Base-by-base conservation (phyloP, 2,797 vertebrate genomes). In the Brachymystax lenok region DNA sequence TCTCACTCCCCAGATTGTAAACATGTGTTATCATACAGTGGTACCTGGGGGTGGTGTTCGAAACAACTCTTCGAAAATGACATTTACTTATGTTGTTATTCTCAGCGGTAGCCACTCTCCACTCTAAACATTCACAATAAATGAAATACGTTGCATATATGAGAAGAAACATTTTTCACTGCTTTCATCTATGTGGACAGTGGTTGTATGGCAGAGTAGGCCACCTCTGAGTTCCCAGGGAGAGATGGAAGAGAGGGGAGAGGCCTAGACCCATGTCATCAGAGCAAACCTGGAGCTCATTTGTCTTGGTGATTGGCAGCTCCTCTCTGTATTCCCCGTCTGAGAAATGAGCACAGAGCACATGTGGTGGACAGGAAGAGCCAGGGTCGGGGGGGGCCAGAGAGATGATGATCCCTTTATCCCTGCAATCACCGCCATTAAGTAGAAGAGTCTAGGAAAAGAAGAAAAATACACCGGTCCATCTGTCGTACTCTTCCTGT, bases 291-390 rank as follows among this genome's bases (percentile, higher is more conserved):
- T 30, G 54, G 74, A 27, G 59, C 70, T 76, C 59, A 70, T 83
- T 74, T 46, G 69, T 68, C 75, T 33, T 27, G n/a, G 14, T 78
- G 83, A 88, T 30, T 83, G 82, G 79, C 82, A 81, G 71, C 74
- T 81, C 77, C 69, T 83, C 74, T 76, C 78, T 56, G 51, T 82
- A 21, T 52, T 52, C 30, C 30, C 1, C 61, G 14, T 76, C 77
- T 64, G 77, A 35, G 51, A 12, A 12, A 12, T 66, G 56, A n/a
- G 28, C 33, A 33, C 66, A 64, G 81, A 61, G 10, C 85, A 90
- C 87, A 91, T 91, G 86, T 89, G 85, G 84, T 74, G 79, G 79
- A 76, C 88, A 92, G 88, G 86, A 90, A 90, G 84, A 71, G 46
- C 73, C 80, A 40, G 56, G 74, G 72, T 74, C 50, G 24, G 61